These are phyloP conservation scores for Hystrix brachyura DNA, from an alignment of 2,113 vertebrate species.

Conservation along the genomic window DNA sequence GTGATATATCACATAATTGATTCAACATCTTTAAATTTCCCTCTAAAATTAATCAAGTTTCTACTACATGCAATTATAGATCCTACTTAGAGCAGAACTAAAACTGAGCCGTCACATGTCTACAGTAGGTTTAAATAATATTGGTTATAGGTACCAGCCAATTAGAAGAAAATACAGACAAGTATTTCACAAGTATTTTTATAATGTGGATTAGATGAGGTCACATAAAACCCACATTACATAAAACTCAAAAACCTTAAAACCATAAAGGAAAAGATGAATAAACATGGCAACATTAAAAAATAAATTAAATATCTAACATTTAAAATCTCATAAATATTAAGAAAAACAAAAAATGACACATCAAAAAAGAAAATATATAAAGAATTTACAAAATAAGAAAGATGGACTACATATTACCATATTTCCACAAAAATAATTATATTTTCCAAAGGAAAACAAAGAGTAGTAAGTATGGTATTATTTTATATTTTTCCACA, in stretches of 20 bases:
- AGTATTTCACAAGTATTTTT: constrained; percentile 39
- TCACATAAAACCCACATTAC: background rate
- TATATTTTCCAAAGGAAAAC: background rate
- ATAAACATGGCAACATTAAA: background rate
- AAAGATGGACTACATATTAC: background rate
- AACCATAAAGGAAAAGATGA: constrained; percentile 19
- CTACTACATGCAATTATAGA: background rate
- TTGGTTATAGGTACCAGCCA: background rate
- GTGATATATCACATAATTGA: background rate
- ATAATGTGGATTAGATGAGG: constrained; percentile 26
- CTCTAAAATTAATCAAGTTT: constrained; percentile 47
- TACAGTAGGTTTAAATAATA: constrained; percentile 50
- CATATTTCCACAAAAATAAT: constrained; percentile 17
- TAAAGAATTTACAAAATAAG: constrained; percentile 40
- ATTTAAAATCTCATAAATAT: constrained; percentile 53
- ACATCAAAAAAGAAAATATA: background rate
- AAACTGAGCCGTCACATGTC: constrained; percentile 24
- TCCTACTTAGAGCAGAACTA: constrained; percentile 34
- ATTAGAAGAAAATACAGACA: constrained; percentile 31
- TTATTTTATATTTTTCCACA: background rate
- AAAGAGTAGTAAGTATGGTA: background rate
- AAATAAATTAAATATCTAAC: background rate
- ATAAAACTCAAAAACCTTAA: constrained; percentile 27
- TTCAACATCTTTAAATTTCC: constrained; percentile 5
- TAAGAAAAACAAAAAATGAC: constrained; percentile 4